Conservation (phyloP, 2,797 vertebrate genomes). For the Oryzias dopingdopingensis region DNA sequence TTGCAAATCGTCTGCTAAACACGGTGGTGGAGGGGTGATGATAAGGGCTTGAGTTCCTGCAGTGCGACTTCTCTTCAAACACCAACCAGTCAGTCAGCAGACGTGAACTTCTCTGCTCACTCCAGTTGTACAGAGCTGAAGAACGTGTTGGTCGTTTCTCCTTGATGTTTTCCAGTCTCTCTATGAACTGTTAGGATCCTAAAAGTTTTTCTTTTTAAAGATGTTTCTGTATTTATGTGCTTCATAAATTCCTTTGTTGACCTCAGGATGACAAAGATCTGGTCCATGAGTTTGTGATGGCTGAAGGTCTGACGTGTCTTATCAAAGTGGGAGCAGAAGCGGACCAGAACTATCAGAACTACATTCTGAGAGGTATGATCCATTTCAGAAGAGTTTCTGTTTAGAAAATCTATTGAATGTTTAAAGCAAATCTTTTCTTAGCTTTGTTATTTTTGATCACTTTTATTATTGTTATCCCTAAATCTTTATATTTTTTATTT, state of each 20-base stretch:
- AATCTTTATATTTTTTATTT: too few species aligned
- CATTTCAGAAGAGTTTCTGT: neutral
- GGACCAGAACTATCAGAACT: constrained; percentile 97
- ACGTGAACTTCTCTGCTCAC: neutral
- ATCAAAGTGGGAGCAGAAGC: constrained; percentile 95
- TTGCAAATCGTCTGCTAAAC: neutral
- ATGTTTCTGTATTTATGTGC: too few species aligned
- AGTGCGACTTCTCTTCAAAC: neutral
- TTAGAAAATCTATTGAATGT: too few species aligned
- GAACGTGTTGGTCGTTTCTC: too few species aligned
- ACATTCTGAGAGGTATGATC: constrained; percentile 89
- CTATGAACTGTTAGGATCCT: too few species aligned
- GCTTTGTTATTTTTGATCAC: too few species aligned
- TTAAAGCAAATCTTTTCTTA: too few species aligned
- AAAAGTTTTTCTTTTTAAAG: too few species aligned
- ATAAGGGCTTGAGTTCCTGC: neutral
- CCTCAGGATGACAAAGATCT: constrained; percentile 94
- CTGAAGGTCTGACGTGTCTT: constrained; percentile 92
- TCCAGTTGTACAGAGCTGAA: too few species aligned
- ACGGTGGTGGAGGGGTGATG: neutral
- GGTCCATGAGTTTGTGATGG: constrained; percentile 95
- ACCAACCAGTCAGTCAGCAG: neutral
- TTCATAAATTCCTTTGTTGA: neutral
- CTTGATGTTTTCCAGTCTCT: too few species aligned
- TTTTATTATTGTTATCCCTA: too few species aligned